Evolutionary conservation across 2,888 invertebrate genomes (phyloP), one percentile per base, ranked within the genome.

Genomic region (Brachyptera risi): DNA sequence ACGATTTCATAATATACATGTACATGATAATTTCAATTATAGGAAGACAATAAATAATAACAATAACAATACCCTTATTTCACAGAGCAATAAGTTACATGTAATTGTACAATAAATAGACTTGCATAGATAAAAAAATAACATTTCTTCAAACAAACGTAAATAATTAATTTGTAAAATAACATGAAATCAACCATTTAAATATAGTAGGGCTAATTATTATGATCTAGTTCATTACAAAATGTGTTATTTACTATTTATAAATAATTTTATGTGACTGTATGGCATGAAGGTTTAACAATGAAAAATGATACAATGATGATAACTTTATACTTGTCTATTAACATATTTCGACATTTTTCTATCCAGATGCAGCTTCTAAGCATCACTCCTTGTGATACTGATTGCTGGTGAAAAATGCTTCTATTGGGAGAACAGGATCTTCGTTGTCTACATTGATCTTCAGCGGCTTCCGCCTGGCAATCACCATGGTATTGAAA

Each of bases 341-440:
- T 13, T 3, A 15, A 17, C 42, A 31, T 42, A 21, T 9, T 19
- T 17, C 19, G 42, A 42, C 3, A 13, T 42, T 7, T 4, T 17
- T 9, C 11, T 31, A 31, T 9, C 11, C 11, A 42, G 42, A 2
- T 15, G 17, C 2, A 4, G 17, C 4, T n/a, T n/a, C n/a, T n/a
- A n/a, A n/a, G n/a, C n/a, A n/a, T n/a, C n/a, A n/a, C n/a, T n/a
- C 47, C 44, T 59, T 61, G 21, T 65, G 60, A 21, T 81, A 78
- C 74, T 81, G 80, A 73, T 81, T 83, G 73, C 82, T 83, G 67
- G 85, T 86, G 71, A 90, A 90, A 74, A 90, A 88, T 0, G 89
- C 88, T 74, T 90, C 89, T 65, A 90, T 87, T 0, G 90, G 90
- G 56, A 90, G 76, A 58, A 88, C 88, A 0, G 90, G 89, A 71